Evolutionary conservation across 2,797 vertebrate species (phyloP), one percentile per base, ranked within the genome.

Genomic region (Protosalanx chinensis): DNA sequence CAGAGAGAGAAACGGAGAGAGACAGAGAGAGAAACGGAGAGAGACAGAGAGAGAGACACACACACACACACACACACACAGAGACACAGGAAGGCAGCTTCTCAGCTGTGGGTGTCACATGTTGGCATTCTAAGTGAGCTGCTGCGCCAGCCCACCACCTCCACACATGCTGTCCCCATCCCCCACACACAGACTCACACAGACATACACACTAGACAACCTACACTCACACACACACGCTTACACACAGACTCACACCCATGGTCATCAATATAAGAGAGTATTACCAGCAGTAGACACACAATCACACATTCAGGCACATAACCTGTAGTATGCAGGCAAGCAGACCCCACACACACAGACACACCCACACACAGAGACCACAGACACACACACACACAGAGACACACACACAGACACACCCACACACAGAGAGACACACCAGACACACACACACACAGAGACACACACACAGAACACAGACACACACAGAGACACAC

Each of bases 101-200:
- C 67, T 81, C 69, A 82, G 71, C 87, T 76, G 85, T 75, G 87
- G 86, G 87, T 46, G 41, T 46, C 10, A 46, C 81, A 86, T 87
- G 86, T 91, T 91, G 91, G 91, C 82, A 82, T 87, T 89, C 76
- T 88, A 84, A 82, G 84, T 81, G 79, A 88, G 88, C 85, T 74
- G 64, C 84, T 70, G 82, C 90, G 87, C 88, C 73, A 76, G 86
- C 88, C 87, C 79, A 89, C 91, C 80, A 27, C 91, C 91, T 88
- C 92, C 92, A 89, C 88, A 88, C 90, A 91, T 89, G 88, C 88
- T 92, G 91, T 89, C 86, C 87, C 72, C 88, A 86, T 83, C 72
- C 76, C 85, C 85, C 74, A 83, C 81, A 65, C 80, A 60, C 80
- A 75, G 66, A 20, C 71, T 46, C 69, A 63, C 64, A 29, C 69